Percentiles rank a stretch among this genome's conserved stretches.
Conservation (phyloP, 1,140 invertebrate genomes). For the Schlechtendalia chinensis region DNA sequence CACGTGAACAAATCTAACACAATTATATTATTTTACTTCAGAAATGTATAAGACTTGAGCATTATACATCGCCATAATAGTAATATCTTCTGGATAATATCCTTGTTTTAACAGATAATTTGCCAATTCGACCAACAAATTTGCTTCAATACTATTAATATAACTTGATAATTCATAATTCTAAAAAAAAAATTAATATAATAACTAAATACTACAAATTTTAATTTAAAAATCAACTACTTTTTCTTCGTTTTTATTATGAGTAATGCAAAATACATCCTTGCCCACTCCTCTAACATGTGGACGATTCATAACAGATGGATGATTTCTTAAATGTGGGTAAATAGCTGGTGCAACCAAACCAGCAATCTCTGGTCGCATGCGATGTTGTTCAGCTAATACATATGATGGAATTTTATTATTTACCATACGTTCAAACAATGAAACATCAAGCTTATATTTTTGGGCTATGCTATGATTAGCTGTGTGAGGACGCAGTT, state of each 20-base stretch:
- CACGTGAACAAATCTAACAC: background rate
- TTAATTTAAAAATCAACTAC: constrained; percentile 51
- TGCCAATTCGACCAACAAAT: constrained; percentile 61
- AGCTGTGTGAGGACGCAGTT: constrained; percentile 65
- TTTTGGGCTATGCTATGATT: constrained; percentile 52
- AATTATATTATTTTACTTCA: constrained; percentile 39
- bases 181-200: constrained; percentile 53
- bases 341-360: constrained; percentile 62
- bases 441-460: constrained; percentile 67
- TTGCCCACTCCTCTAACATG: constrained; percentile 59
- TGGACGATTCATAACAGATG: constrained; percentile 59
- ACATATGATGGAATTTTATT: constrained; percentile 61
- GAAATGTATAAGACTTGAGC: constrained; percentile 58
- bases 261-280: constrained; percentile 66
- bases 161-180: constrained; percentile 60
- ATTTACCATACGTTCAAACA: constrained; percentile 72
- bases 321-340: constrained; percentile 61
- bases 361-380: constrained; percentile 68
- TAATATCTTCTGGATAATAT: constrained; percentile 63
- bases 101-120: constrained; percentile 64
- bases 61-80: constrained; percentile 67
- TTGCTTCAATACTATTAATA: constrained; percentile 65
- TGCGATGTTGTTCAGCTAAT: constrained; percentile 65
- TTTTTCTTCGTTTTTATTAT: constrained; percentile 59
- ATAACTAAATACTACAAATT: background rate